These are phyloP conservation scores for Micropterix aruncella DNA, from an alignment of 2,888 invertebrate species.

Conservation along the genomic window DNA sequence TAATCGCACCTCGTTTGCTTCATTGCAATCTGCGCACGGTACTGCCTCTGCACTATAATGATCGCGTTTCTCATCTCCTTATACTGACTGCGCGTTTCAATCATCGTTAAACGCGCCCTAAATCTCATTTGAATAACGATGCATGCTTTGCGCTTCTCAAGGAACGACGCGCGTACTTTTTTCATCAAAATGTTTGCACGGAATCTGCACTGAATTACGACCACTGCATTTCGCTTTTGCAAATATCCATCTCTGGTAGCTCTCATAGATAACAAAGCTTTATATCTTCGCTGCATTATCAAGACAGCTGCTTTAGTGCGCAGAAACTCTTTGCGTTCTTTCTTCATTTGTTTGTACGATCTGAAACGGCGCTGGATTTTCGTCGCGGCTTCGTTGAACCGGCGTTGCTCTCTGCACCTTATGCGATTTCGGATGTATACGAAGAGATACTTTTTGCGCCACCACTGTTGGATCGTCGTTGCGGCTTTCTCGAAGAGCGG, in stretches of 20 bases:
- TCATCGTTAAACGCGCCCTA: too few relatives aligned
- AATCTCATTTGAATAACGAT: too few relatives aligned
- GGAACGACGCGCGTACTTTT: too few relatives aligned
- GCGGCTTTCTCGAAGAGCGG: conserved; percentile 59
- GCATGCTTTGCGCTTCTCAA: too few relatives aligned
- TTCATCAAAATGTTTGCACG: too few relatives aligned
- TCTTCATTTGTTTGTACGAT: conserved; percentile 12
- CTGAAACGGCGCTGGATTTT: conserved; percentile 16
- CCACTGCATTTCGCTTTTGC: too few relatives aligned
- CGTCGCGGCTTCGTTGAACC: conserved; percentile 21
- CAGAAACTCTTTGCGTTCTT: too few relatives aligned
- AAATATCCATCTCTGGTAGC: too few relatives aligned
- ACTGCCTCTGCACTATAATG: conserved; percentile 26
- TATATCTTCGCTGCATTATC: too few relatives aligned
- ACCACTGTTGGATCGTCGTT: conserved; percentile 53
- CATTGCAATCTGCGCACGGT: conserved; percentile 25
- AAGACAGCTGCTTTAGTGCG: too few relatives aligned
- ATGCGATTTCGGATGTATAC: conserved; percentile 34
- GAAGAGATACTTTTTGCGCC: conserved; percentile 46
- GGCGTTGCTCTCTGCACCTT: conserved; percentile 23
- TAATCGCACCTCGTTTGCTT: conserved; percentile 19
- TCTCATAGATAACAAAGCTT: too few relatives aligned
- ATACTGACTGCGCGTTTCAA: conserved; percentile 16
- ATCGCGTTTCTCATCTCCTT: conserved; percentile 19
- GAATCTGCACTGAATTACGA: too few relatives aligned